Base-by-base conservation (phyloP, 1,140 invertebrate genomes). In the Holotrichia oblita region DNA sequence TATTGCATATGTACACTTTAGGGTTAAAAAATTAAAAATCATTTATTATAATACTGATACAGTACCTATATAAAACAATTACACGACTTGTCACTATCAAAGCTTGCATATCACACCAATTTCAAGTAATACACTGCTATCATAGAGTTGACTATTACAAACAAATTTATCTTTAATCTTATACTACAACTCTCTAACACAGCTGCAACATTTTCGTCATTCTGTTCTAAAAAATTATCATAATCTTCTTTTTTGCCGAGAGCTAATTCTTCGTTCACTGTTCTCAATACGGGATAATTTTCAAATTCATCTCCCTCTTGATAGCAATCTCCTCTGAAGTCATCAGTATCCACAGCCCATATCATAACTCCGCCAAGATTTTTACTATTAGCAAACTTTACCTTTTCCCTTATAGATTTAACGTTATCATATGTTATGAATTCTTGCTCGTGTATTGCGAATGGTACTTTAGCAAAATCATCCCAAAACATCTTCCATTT, bases 351-450 rank as follows among this genome's bases (percentile, higher is more conserved):
- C 44, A 94, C 90, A 64, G 93, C 93, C 94, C 94, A 96, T 2
- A 95, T 90, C 94, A 95, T 95, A 0, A 93, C 89, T 12, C 95
- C 94, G 0, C 91, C 93, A 6, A 96, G 82, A n/a, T 90, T 41
- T 40, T 74, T 74, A 74, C 89, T 87, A 79, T 92, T 89, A 0
- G 90, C 91, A 80, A 89, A 90, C 83, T 88, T 89, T 83, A 93
- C 91, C 89, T 94, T 94, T 24, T 88, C 85, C 48, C 87, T 87
- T 24, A 93, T 89, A 42, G 92, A 92, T 78, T 86, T 87, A 3
- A 88, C 85, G 83, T 93, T 90, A 81, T 94, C 93, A 78, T 91
- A 94, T 0, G 90, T 84, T 44, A 94, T 90, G 9, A 93, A 88
- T 55, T 87, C 87, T 6, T 90, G 87, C 0, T 86, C 89, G 42